Base-by-base conservation (phyloP, 2,797 vertebrate species). In the Spea hammondii region DNA sequence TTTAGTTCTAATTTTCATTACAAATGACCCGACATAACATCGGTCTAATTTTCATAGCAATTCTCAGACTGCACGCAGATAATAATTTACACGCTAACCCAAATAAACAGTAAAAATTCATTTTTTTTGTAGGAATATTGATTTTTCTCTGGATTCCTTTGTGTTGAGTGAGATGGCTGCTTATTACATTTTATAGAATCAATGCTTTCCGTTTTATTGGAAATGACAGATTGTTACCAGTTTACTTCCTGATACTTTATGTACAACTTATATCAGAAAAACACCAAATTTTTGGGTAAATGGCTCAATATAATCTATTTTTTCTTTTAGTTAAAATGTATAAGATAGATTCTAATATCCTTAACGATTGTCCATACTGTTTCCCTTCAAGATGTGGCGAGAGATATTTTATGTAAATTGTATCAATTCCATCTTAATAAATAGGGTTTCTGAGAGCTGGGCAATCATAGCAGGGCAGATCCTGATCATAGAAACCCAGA, bases 101-200 rank as follows among this genome's bases (percentile, higher is more conserved):
- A 62, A 17, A 48, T 5, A 67, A 51, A 10, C 49, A 51, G 44
- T 69, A 53, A 69, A 69, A 51, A 69, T 51, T 69, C 50, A 48
- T 69, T 69, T 69, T 69, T 69, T 48, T 69, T 65, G 11, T n/a
- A 10, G 10, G 48, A 32, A 51, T n/a, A 69, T 69, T 69, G 67
- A 69, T 69, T 69, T 53, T 53, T 32, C 65, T 49, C 51, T 69
- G 8, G 1, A 9, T 44, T 57, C 45, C 59, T 32, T 53, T 32
- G n/a, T 62, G n/a, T 6, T 59, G 44, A 32, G 47, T 8, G 44
- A 57, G 70, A 47, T 47, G n/a, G 11, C 12, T 57, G 44, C 44
- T 47, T 46, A 72, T 72, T 72, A 72, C 47, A 47, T 59, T 5
- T 6, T 8, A 72, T 59, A 46, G 44, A 59, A 72, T 72, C 70